Conservation (phyloP, 2,888 invertebrate species). For the Ochlodes sylvanus region DNA sequence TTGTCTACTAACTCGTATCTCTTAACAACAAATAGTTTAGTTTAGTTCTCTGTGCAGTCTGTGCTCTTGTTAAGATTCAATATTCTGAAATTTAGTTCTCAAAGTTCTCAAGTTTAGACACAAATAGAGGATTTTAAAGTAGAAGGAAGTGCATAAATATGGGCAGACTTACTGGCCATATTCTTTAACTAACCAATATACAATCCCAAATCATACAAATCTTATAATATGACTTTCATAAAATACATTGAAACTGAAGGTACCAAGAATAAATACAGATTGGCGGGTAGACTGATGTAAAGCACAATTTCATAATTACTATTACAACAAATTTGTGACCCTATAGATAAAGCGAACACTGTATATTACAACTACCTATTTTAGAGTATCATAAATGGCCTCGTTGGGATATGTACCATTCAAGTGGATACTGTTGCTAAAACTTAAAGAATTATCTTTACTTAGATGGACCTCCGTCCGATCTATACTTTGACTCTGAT, state of each 20-base stretch:
- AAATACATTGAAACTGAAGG: neutral
- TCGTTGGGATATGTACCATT: slow-evolving; percentile 84
- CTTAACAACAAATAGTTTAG: too few species aligned
- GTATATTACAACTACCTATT: slow-evolving; percentile 58
- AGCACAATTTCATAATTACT: slow-evolving; percentile 27
- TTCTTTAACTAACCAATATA: slow-evolving; percentile 17
- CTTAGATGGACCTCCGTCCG: slow-evolving; percentile 67
- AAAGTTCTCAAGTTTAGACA: too few species aligned
- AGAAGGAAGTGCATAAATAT: neutral
- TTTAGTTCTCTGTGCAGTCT: too few species aligned
- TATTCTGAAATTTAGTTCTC: too few species aligned
- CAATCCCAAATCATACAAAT: slow-evolving; percentile 5
- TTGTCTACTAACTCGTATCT: too few species aligned
- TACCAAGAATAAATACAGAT: slow-evolving; percentile 30
- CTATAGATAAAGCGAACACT: slow-evolving; percentile 28
- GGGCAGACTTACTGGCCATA: slow-evolving; percentile 25
- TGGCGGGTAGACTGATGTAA: slow-evolving; percentile 15
- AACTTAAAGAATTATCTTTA: slow-evolving; percentile 78
- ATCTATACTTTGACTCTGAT: slow-evolving; percentile 63
- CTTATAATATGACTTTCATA: neutral
- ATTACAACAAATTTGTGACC: slow-evolving; percentile 31
- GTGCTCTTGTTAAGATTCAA: too few species aligned
- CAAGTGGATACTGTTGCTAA: slow-evolving; percentile 82
- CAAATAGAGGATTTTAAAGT: neutral
- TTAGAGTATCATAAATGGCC: slow-evolving; percentile 83